Conservation (phyloP, 1,140 invertebrate species). For the Homalodisca vitripennis region DNA sequence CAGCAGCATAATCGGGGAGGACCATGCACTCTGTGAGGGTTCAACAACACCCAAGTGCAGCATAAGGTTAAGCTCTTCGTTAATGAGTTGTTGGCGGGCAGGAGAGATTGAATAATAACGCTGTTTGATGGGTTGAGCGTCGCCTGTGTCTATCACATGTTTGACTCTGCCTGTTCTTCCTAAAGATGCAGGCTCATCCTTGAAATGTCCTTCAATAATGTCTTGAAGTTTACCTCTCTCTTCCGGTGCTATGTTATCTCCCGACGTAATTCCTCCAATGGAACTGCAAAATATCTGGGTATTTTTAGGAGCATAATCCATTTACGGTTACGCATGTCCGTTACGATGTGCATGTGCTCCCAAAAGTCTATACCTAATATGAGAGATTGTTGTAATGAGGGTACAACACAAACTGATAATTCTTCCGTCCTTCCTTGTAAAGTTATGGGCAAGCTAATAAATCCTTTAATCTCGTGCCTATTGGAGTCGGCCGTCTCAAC, state of each 20-base stretch:
- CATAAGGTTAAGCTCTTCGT: neutral
- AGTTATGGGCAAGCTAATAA: neutral
- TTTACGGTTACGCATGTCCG: neutral
- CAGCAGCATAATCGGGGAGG: neutral
- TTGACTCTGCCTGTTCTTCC: neutral
- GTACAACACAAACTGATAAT: neutral
- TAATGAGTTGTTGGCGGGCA: neutral
- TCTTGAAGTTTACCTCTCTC: neutral
- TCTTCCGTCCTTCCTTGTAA: neutral
- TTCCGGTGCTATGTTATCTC: neutral
- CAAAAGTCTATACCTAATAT: conserved; percentile 6
- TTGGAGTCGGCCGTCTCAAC: neutral
- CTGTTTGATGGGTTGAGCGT: neutral
- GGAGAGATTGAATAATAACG: neutral
- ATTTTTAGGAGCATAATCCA: neutral
- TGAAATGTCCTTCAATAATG: neutral
- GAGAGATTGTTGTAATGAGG: neutral
- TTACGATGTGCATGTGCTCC: neutral
- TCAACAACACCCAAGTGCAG: neutral
- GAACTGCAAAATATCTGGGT: neutral
- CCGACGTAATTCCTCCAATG: neutral
- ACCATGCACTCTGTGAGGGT: neutral
- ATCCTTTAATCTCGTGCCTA: neutral
- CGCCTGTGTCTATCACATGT: neutral
- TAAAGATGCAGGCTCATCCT: neutral